Base-by-base conservation (phyloP, 2,888 invertebrate species). In the Hedya salicella region DNA sequence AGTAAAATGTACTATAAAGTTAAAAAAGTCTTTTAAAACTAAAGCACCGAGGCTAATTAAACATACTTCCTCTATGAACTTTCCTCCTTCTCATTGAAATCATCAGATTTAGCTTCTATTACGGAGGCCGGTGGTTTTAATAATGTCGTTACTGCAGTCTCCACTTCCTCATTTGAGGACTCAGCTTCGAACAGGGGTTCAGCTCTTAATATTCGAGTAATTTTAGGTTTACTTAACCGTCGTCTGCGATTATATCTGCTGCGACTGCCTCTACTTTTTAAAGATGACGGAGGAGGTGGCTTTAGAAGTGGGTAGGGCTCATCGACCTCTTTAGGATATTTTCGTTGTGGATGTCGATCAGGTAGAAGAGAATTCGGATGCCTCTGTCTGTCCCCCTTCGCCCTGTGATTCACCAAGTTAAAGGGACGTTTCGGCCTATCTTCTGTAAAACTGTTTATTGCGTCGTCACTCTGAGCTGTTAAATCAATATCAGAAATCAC, bases 301-400 rank as follows among this genome's bases (percentile, higher is more conserved):
- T 91, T 91, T 36, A 93, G 71, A 17, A 93, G 73, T 13, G 90
- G 91, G 69, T 92, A 89, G 1, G 92, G 93, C 68, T 89, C 92
- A 9, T 78, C 76, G 0, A 84, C 67, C 40, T 86, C 81, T 71
- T 87, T 89, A 1, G 87, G 86, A 75, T 87, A 83, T 71, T 86
- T 90, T 50, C 85, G 85, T 77, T 77, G 79, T 1, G 80, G 68
- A 71, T 84, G 80, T 42, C 87, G 82, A 9, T 81, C 81, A 11
- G 84, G 70, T 52, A 78, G 40, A 42, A 86, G 67, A 36, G 80
- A 75, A 75, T 87, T 90, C 2, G 85, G 83, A 73, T 86, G 86
- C 67, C 83, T 81, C 25, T 80, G 81, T 70, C 83, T 84, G n/a
- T 84, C 84, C 62, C 72, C 76, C n/a, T 75, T 62, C 17, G 72